A percentile compares a stretch with the other conserved stretches of the same genome.
Conservation (phyloP, 1,140 invertebrate species). For the Dolichoris vasculosae region DNA sequence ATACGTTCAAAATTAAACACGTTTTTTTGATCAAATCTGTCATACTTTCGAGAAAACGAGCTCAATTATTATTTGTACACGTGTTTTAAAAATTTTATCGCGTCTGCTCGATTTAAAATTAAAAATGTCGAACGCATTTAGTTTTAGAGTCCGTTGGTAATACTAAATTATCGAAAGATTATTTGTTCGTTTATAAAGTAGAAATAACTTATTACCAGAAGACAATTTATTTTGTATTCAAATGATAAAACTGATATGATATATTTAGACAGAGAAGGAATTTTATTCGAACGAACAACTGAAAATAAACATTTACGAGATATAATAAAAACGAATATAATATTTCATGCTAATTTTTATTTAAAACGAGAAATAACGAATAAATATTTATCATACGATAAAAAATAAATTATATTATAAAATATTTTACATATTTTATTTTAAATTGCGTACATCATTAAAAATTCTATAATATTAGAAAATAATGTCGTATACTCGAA, state of each 20-base stretch:
- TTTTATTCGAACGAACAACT: not conserved
- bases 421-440: not conserved
- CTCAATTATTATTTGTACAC: not conserved
- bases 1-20: slow-evolving; percentile 32
- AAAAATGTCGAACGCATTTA: not conserved
- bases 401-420: not conserved
- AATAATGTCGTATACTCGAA: not conserved
- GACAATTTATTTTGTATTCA: not conserved
- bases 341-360: not conserved
- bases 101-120: not conserved
- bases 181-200: not conserved
- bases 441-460: not conserved
- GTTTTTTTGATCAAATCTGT: slow-evolving; percentile 53
- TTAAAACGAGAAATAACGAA: not conserved
- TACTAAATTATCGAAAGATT: not conserved
- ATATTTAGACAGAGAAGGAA: not conserved
- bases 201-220: not conserved
- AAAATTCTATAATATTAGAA: not conserved
- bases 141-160: not conserved
- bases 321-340: too few relatives aligned
- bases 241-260: not conserved
- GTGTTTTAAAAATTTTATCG: slow-evolving; percentile 18
- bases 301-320: too few relatives aligned
- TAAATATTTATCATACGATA: not conserved
- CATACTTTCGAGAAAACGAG: slow-evolving; percentile 50